Evolutionary conservation across 2,113 vertebrate species (phyloP), one percentile per base, ranked within the genome.

Genomic region (cat (Felis catus)): DNA sequence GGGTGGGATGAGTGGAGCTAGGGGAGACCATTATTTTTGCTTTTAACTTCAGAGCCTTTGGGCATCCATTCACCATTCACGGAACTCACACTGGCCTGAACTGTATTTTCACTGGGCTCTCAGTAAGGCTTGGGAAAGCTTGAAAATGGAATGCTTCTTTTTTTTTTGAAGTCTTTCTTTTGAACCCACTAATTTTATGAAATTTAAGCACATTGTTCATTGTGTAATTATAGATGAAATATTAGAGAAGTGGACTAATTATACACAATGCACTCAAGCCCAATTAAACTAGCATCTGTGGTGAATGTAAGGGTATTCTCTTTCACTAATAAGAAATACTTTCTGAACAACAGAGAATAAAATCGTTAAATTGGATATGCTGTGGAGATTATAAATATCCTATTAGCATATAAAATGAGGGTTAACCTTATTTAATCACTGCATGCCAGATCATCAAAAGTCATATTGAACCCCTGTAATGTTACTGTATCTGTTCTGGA

Each of bases 161-260:
- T 58, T 29, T 95, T 85, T 90, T 85, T 33, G 55, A 95, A 97
- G 92, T 61, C 76, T 97, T 98, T 97, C 94, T 97, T 96, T 63
- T 31, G 84, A 98, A 98, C 95, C 95, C 95, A 96, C 98, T 97
- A 96, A 93, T 96, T 98, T 98, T 98, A 97, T 98, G 98, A 98
- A 99, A 98, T 97, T 98, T 98, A 98, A 99, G 97, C 95, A 96
- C 98, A 98, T 96, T 98, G 98, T 98, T 99, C 98, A 98, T 97
- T 95, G 89, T 98, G 96, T 99, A 99, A 99, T 99, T 99, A 98
- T 92, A 98, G 98, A 98, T 99, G 98, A 99, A 99, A 99, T 99
- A 99, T 99, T 99, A 98, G 97, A 98, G 98, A 98, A 99, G 98
- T 98, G 98, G 98, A 98, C 98, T 99, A 99, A 99, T 99, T 99